Evolutionary conservation across 2,888 invertebrate species (phyloP).

Genomic region (Dysmachus trigonus): DNA sequence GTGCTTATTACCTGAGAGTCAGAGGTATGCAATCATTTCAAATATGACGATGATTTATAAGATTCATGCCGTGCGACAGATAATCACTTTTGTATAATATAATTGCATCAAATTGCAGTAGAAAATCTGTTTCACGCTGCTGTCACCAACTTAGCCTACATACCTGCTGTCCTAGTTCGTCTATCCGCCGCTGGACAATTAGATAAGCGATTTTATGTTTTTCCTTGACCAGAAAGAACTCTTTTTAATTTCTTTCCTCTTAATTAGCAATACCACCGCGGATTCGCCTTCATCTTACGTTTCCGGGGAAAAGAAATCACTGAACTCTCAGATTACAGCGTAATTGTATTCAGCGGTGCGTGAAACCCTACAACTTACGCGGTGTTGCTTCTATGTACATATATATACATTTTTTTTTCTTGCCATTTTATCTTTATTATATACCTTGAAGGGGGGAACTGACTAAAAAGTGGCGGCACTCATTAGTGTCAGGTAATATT

Average conservation of each 20-base stretch:
- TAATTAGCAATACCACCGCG: background rate
- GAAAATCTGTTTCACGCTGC: background rate
- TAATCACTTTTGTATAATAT: background rate
- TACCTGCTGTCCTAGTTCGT: background rate
- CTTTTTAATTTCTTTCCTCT: background rate
- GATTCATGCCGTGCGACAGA: background rate
- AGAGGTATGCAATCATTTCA: background rate
- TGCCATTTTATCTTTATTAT: background rate
- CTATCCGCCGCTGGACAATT: background rate
- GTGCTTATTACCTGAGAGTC: background rate
- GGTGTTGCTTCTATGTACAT: background rate
- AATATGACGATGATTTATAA: background rate
- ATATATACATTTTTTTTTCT: background rate
- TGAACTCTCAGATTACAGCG: slow-evolving; percentile 22
- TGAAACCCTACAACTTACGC: slow-evolving; percentile 13
- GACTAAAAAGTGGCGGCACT: background rate
- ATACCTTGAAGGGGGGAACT: background rate
- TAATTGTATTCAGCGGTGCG: background rate
- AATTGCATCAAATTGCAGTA: background rate
- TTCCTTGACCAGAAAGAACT: background rate
- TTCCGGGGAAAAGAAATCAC: slow-evolving; percentile 21
- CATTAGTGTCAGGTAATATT: slow-evolving; percentile 7
- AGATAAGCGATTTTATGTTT: background rate
- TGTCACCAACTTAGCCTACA: background rate
- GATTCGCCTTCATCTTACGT: background rate